These are phyloP conservation scores for Halcyon senegalensis DNA, from an alignment of 2,113 vertebrate species.

Conservation along the genomic window DNA sequence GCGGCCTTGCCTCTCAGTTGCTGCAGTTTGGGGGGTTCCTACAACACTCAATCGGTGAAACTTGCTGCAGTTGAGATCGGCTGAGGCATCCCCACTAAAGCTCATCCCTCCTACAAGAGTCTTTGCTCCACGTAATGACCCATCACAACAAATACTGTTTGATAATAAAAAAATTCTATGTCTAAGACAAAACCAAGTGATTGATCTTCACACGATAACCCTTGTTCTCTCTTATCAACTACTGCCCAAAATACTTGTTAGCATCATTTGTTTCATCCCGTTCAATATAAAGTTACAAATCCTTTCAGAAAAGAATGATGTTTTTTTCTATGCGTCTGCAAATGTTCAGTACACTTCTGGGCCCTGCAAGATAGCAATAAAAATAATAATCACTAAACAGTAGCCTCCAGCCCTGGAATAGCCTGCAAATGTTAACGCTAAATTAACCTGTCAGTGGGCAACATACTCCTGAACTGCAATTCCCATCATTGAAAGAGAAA, in stretches of 20 bases:
- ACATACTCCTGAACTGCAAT: background rate
- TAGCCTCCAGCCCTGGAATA: background rate
- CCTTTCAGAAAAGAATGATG: background rate
- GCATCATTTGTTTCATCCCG: background rate
- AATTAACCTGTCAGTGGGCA: background rate
- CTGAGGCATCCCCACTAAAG: background rate
- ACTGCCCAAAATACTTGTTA: background rate
- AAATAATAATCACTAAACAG: background rate
- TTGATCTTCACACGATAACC: background rate
- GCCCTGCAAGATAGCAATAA: background rate
- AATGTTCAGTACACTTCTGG: background rate
- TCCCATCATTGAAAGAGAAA: background rate
- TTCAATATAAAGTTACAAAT: background rate
- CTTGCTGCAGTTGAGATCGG: background rate
- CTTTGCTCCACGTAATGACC: background rate
- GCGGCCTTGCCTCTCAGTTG: background rate
- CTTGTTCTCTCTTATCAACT: background rate
- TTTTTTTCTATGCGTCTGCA: background rate
- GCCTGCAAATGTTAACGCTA: background rate
- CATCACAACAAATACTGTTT: background rate
- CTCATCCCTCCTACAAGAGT: background rate
- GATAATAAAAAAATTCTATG: background rate
- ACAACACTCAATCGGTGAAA: rapidly evolving
- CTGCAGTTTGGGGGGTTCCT: background rate
- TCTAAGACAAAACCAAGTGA: background rate